A percentile compares a stretch with the other conserved stretches of the same genome.
Evolutionary conservation across 53 echinoderm and acorn worm genomes (phyloP).

Genomic region (Crossaster papposus): DNA sequence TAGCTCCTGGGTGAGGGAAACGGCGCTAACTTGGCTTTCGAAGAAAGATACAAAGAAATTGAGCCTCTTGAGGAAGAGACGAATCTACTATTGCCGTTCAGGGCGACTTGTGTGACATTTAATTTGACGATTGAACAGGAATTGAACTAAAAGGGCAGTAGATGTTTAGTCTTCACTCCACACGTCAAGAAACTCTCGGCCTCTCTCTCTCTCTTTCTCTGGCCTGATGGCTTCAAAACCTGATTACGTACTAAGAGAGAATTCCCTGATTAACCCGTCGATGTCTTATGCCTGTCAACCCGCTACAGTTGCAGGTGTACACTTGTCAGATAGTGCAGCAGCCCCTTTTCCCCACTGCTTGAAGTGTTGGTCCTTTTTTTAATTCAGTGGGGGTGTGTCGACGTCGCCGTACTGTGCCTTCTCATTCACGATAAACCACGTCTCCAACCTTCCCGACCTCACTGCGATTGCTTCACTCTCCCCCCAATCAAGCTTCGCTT

Average conservation of each 20-base stretch:
- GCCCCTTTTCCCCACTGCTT: neutral
- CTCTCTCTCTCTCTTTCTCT: too few relatives aligned
- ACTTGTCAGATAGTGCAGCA: constrained; percentile 40
- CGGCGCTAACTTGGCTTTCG: neutral
- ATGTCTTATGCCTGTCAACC: neutral
- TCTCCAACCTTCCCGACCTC: constrained; percentile 39
- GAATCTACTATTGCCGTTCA: constrained; percentile 8
- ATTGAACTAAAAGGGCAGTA: constrained; percentile 38
- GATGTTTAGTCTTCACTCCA: constrained; percentile 42
- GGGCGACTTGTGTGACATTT: constrained; percentile 31
- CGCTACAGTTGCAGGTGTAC: constrained; percentile 46
- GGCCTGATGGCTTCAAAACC: neutral
- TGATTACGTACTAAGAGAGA: neutral
- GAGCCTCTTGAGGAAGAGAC: constrained; percentile 20
- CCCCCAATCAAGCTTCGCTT: neutral
- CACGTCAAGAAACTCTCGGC: constrained; percentile 6
- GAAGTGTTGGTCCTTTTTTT: neutral
- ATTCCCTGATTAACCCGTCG: neutral
- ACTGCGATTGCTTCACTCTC: neutral
- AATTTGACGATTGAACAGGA: constrained; percentile 31
- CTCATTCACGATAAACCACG: neutral
- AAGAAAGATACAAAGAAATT: neutral
- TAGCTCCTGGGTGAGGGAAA: neutral
- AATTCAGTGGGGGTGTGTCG: constrained; percentile 7
- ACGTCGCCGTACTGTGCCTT: neutral